Conservation (phyloP, 2,888 invertebrate genomes). For the Minunthozetes semirufus region DNA sequence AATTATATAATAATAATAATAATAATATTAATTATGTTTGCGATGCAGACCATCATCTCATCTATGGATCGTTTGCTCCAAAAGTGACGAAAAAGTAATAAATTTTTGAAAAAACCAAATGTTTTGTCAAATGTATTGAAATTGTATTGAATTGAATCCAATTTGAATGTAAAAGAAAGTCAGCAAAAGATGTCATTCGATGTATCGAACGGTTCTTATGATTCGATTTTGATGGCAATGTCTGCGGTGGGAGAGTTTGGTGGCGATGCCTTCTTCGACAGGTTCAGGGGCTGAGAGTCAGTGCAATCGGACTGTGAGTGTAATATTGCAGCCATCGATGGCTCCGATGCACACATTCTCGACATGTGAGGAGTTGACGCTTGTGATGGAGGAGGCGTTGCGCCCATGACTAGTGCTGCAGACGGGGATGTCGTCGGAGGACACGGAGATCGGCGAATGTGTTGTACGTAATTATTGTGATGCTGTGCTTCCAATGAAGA, state of each 20-base stretch:
- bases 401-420: background rate
- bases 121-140: conserved; percentile 7
- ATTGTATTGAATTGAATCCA: conserved; percentile 23
- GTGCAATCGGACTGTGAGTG: conserved; percentile 33
- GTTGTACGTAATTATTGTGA: conserved; percentile 29
- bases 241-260: conserved; percentile 26
- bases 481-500: conserved; percentile 27
- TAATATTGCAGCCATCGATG: conserved; percentile 35
- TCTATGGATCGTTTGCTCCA: background rate
- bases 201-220: background rate
- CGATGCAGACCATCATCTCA: background rate
- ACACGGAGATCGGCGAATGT: conserved; percentile 34
- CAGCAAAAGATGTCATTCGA: conserved; percentile 1
- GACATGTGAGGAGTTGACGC: conserved; percentile 30
- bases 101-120: background rate
- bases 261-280: conserved; percentile 63
- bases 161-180: background rate
- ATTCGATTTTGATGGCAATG: conserved; percentile 31
- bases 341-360: conserved; percentile 8
- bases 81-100: background rate
- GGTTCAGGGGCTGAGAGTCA: conserved; percentile 61
- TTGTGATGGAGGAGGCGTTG: conserved; percentile 25
- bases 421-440: conserved; percentile 26
- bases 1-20: background rate
- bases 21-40: background rate